Conservation (phyloP, 2,888 invertebrate genomes). For the Pristionchus fissidentatus region DNA sequence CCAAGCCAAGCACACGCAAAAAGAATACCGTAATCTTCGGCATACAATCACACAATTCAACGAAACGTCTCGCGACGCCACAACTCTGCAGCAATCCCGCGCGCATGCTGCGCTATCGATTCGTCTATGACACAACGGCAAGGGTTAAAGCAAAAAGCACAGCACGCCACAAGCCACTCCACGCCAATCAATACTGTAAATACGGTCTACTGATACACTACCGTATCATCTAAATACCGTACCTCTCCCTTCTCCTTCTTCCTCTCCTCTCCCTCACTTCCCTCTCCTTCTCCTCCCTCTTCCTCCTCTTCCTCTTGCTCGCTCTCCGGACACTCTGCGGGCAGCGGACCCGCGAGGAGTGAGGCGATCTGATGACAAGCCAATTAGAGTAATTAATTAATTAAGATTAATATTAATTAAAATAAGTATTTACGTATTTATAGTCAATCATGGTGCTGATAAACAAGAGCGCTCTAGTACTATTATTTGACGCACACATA, state of each 20-base stretch:
- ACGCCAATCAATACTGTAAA: background rate
- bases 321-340: constrained; percentile 32
- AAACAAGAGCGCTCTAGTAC: no score
- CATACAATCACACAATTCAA: no score
- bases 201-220: background rate
- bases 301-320: constrained; percentile 29
- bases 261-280: constrained; percentile 10
- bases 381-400: background rate
- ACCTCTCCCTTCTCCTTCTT: constrained; percentile 28
- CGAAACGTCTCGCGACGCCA: no score
- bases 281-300: constrained; percentile 8
- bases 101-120: no score
- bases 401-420: background rate
- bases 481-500: no score
- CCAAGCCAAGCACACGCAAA: no score
- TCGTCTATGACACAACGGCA: no score
- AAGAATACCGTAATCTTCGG: no score
- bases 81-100: no score
- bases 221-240: background rate
- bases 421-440: background rate
- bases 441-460: no score
- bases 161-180: no score
- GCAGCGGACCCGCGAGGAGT: constrained; percentile 18
- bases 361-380: background rate
- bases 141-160: no score